phyloP scores from a whole-genome alignment of 1,140 invertebrate species.

The Papilio aristodemus region DNA sequence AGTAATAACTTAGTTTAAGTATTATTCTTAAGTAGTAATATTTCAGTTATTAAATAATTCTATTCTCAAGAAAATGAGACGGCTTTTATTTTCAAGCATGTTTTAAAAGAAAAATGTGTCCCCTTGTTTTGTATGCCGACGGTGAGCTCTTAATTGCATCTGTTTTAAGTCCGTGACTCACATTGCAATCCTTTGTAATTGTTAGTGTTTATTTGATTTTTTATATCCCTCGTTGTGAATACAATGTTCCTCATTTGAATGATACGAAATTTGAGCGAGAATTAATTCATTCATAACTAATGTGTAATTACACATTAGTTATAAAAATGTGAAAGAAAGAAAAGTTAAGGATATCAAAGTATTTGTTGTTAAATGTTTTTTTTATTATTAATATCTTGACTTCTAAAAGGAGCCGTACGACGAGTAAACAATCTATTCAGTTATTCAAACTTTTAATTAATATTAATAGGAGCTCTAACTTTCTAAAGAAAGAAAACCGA shows the following conservation, averaged over 20 bases:
- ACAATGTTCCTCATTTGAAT: constrained; percentile 30
- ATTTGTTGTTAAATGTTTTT: constrained; percentile 61
- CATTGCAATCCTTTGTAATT: constrained; percentile 44
- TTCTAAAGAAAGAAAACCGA: constrained; percentile 76
- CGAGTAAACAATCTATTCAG: constrained; percentile 75
- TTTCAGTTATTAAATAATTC: constrained; percentile 3
- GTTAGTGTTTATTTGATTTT: constrained; percentile 35
- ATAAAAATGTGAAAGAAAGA: constrained; percentile 47
- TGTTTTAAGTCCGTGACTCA: constrained; percentile 58
- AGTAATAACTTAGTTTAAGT: background rate
- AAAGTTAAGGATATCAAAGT: constrained; percentile 59
- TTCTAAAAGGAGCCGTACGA: constrained; percentile 67
- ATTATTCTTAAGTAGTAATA: background rate
- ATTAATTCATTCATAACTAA: too few relatives aligned
- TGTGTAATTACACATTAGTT: too few relatives aligned
- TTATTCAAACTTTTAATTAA: constrained; percentile 80
- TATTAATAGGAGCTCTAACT: constrained; percentile 78
- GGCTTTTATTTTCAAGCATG: constrained; percentile 34
- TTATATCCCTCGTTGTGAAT: constrained; percentile 26
- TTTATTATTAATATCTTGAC: constrained; percentile 71
- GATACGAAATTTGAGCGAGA: constrained; percentile 32
- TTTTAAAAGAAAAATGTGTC: constrained; percentile 42
- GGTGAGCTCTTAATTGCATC: constrained; percentile 57
- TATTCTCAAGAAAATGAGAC: background rate
- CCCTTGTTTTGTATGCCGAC: constrained; percentile 53